These are phyloP conservation scores for Chloroceryle inda DNA, from an alignment of 2,797 vertebrate species.

Conservation along the genomic window DNA sequence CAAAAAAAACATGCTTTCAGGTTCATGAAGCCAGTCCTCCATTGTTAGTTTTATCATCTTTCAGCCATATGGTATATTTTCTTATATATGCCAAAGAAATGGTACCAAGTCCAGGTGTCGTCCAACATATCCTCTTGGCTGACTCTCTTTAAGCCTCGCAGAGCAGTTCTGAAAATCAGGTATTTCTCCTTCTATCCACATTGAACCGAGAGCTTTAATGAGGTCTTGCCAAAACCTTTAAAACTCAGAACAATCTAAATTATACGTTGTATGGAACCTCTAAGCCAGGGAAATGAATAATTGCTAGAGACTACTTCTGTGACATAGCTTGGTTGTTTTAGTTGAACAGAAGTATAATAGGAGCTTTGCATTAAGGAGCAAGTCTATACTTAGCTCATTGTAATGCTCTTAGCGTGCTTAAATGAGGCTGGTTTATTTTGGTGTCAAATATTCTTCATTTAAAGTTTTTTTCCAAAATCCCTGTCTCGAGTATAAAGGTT, in stretches of 20 bases:
- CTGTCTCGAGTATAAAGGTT: not conserved
- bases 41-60: constrained; percentile 69
- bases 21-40: not conserved
- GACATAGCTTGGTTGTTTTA: constrained; percentile 32
- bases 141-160: not conserved
- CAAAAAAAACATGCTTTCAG: not conserved
- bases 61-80: constrained; percentile 34
- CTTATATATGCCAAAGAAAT: not conserved
- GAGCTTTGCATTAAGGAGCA: constrained; percentile 9
- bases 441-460: not conserved
- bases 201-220: constrained; percentile 10
- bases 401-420: constrained; percentile 40
- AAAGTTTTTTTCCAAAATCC: constrained; percentile 27
- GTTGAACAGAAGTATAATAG: constrained; percentile 22
- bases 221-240: constrained; percentile 59
- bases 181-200: not conserved
- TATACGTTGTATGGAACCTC: not conserved
- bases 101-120: constrained; percentile 8
- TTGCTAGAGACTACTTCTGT: constrained; percentile 33
- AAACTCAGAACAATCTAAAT: not conserved
- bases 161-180: not conserved
- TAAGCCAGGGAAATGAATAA: constrained; percentile 54
- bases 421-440: constrained; percentile 27
- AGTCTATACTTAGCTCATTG: constrained; percentile 40
- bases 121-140: not conserved